Base-by-base conservation (phyloP, 2,888 invertebrate species). In the Drosophila histrio region DNA sequence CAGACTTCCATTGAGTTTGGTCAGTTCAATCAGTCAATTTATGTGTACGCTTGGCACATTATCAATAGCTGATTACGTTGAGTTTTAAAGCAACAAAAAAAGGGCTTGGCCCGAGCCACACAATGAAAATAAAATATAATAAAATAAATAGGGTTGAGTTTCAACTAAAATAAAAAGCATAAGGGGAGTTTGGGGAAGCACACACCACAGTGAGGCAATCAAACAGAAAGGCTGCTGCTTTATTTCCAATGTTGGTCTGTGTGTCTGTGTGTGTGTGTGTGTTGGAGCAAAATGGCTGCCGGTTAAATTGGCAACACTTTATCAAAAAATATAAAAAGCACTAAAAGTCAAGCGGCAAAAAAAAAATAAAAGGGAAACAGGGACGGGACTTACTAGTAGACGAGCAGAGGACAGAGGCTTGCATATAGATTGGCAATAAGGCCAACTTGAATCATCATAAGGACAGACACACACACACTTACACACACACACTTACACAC, bases 301-400 rank as follows among this genome's bases (percentile, higher is more conserved):
- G 79, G 84, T 79, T 85, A 84, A 84, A 84, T 85, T 85, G 84
- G 86, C 85, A 84, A 84, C 86, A 84, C 85, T 84, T 84, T 84
- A 81, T 85, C 83, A 85, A 84, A 84, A 85, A 82, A 84, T 82
- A 83, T 83, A 82, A 83, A 83, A 83, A 78, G 78, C 84, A 83
- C 81, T 82, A 84, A 83, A 84, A 84, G 82, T 82, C 82, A 82
- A 80, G 75, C 77, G 72, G 64, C 34, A 47, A 54, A 64, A 56
- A 57, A 73, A 71, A 62, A 57, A 39, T 24, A 28, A 24, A 38
- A 47, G 30, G 13, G 26, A 26, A 39, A 28, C 21, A 6, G n/a
- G 32, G 15, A 22, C 22, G 54, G 43, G 46, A 8, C 13, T 52
- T 32, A n/a, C n/a, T n/a, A n/a, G n/a, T n/a, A 43, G 47, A 50